Base-by-base conservation (phyloP, 2,113 vertebrate genomes). In the Brachypodius melanocephalos region DNA sequence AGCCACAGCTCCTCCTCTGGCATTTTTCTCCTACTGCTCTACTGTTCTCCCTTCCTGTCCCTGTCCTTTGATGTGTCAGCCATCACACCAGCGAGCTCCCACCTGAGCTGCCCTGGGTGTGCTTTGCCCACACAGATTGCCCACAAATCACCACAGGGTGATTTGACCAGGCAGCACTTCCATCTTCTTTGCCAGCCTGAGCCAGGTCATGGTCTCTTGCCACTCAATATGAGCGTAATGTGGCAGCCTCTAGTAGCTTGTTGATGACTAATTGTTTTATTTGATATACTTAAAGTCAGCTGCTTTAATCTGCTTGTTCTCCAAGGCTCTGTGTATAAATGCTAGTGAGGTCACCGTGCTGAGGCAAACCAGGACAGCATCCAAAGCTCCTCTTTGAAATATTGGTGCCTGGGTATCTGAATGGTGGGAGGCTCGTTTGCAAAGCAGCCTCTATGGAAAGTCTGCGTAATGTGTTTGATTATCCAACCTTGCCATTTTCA, bases 231-330 rank as follows among this genome's bases (percentile, higher is more conserved):
- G 51, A 79, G 52, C 62, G 76, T 69, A 58, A 61, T 15, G 24
- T 21, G 34, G 40, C 81, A 86, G 63, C 52, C 55, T 79, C 71
- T 36, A 38, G 59, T 66, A 94, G 67, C 46, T 40, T 85, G 84
- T 31, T 77, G 73, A 80, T 95, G 94, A 95, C 65, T 89, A 65
- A 57, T 45, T 78, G 65, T 67, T 96, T 88, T 88, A 65, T 73
- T 94, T 91, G 54, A 81, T 90, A 59, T 77, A 61, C 28, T 55
- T 71, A 2, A 80, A 91, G 65, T 89, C 88, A 80, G 74, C 84
- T 95, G 83, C 74, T 87, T 90, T 84, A 55, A 83, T 90, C 85
- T 96, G 84, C 87, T 81, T 91, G 72, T 82, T 93, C 79, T 95
- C 34, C 8, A 48, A 83, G 72, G 79, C 54, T 77, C 80, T 83